These are phyloP conservation scores for Aphidius colemani DNA, from an alignment of 2,888 invertebrate genomes.

Conservation along the genomic window DNA sequence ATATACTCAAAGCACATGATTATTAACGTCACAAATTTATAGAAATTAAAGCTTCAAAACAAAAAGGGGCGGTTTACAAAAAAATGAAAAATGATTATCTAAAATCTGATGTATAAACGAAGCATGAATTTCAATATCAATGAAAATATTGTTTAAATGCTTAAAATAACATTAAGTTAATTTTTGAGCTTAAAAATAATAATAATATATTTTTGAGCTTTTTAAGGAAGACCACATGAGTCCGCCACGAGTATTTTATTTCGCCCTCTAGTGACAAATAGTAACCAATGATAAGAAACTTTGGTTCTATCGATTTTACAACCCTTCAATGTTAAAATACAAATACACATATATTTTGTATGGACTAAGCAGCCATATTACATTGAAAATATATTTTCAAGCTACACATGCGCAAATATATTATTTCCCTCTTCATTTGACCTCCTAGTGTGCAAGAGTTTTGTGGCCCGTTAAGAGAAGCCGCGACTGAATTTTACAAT, in stretches of 20 bases:
- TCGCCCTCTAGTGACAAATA: constrained; percentile 11
- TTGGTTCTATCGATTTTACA: constrained; percentile 16
- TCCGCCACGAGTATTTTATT: background rate
- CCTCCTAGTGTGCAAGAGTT: background rate
- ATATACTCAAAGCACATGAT: no score
- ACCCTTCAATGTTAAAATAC: background rate
- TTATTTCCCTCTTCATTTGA: background rate
- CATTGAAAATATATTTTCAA: constrained; percentile 9
- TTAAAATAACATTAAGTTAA: no score
- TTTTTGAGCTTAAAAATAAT: no score
- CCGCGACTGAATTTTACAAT: background rate
- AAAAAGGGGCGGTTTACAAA: background rate
- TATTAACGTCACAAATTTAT: background rate
- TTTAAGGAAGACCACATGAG: background rate
- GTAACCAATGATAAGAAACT: background rate
- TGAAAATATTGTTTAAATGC: no score
- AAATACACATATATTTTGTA: no score
- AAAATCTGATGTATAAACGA: no score
- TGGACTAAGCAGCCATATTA: background rate
- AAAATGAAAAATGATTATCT: no score
- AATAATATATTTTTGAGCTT: no score
- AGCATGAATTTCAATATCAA: no score
- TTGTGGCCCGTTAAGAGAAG: no score
- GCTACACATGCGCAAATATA: constrained; percentile 4
- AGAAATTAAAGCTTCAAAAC: constrained; percentile 11